phyloP scores from a whole-genome alignment of 2,113 vertebrate genomes.

The Heterocephalus glaber region DNA sequence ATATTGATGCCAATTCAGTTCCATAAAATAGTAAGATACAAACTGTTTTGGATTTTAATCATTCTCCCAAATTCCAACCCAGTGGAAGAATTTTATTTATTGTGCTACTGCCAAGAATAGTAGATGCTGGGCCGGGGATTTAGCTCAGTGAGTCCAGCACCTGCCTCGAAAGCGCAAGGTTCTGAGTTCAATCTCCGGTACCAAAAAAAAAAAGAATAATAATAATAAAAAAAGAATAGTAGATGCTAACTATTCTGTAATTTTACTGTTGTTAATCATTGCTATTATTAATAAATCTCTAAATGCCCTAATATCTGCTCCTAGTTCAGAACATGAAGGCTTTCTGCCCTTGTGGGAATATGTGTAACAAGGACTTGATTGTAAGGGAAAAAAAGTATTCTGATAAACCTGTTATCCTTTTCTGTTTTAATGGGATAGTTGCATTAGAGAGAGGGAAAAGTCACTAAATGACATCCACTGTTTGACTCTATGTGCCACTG shows the following conservation, averaged over 20 bases:
- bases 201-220: no score
- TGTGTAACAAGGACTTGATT: background rate
- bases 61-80: background rate
- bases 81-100: background rate
- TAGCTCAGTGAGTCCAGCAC: no score
- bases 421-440: background rate
- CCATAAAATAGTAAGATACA: background rate
- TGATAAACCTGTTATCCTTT: background rate
- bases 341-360: background rate
- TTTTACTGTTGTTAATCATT: background rate
- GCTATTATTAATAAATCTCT: background rate
- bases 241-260: background rate
- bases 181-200: no score
- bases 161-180: no score
- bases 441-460: no score
- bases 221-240: no score
- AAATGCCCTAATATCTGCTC: background rate
- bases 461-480: accelerated
- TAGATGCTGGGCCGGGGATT: no score
- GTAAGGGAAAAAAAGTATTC: background rate
- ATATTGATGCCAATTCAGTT: background rate
- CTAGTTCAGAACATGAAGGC: background rate
- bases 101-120: background rate
- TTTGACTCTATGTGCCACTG: background rate
- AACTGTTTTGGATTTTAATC: background rate